Conservation (phyloP, 2,888 invertebrate species). For the Napeogenes sylphis region DNA sequence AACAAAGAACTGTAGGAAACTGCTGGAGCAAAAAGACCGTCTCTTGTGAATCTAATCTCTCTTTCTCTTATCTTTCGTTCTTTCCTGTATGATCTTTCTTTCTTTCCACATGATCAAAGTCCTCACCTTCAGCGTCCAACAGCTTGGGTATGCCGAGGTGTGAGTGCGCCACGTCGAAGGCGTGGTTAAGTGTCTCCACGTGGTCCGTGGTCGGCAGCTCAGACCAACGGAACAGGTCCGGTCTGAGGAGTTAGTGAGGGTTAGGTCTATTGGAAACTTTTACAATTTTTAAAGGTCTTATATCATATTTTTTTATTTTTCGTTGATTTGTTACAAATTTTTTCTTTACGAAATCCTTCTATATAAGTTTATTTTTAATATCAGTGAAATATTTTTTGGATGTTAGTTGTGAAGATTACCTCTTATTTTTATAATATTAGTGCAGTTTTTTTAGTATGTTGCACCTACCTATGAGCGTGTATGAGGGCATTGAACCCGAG, state of each 20-base stretch:
- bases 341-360: no score
- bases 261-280: not conserved
- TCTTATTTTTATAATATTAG: no score
- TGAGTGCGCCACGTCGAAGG: conserved; percentile 95
- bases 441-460: not conserved
- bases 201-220: conserved; percentile 88
- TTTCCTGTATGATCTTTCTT: not conserved
- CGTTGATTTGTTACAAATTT: not conserved
- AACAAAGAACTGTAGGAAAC: no score
- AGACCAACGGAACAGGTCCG: conserved; percentile 94
- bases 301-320: no score
- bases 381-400: no score
- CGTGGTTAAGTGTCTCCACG: conserved; percentile 97
- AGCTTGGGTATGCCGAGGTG: conserved; percentile 95
- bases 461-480: conserved; percentile 86
- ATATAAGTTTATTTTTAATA: no score
- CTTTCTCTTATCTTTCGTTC: no score
- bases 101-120: not conserved
- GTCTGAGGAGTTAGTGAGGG: conserved; percentile 67
- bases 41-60: no score
- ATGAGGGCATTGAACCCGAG: conserved; percentile 99
- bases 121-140: conserved; percentile 91
- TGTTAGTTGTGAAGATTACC: no score
- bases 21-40: no score
- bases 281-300: not conserved